Base-by-base conservation (phyloP, 2,797 vertebrate species). In the Falco naumanni region DNA sequence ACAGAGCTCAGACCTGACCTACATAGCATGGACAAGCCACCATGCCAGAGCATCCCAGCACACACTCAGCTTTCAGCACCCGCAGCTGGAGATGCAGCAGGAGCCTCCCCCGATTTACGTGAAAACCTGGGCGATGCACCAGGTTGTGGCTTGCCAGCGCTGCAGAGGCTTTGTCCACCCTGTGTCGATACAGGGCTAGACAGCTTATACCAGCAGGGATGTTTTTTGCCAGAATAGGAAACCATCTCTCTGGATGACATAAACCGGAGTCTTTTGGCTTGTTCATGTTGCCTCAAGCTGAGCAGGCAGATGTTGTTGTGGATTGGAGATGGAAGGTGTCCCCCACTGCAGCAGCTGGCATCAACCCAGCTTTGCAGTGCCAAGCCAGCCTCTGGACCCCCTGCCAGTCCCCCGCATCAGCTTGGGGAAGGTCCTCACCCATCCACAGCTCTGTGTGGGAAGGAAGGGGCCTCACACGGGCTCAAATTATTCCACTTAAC, bases 211-310 rank as follows among this genome's bases (percentile, higher is more conserved):
- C 94, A 95, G 91, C 82, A 37, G 87, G 91, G 37, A 70, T 60
- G 45, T 6, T 59, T 59, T 60, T 45, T 34, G 26, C 71, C 76
- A 86, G 91, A 74, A 71, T 8, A 86, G 77, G 91, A 97, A 94
- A 78, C 79, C 83, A 69, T 75, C 83, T 51, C 74, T 82, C 80
- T 59, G 80, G 57, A 72, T 84, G 83, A 90, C 83, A 87, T 10
- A 65, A 84, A 88, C 37, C 85, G 71, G 83, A 91, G 50, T 8
- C 61, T 89, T 90, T 79, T 87, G 90, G 94, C 96, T 91, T 86
- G 92, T 65, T 88, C 3, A 0, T 14, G 9, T 59, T 75, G 69
- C 57, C 72, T 86, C 93, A 75, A 76, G 86, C 94, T 84, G 93
- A 64, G 94, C 11, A 6, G 79, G 93, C 91, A 95, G 94, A 95